A percentile compares a stretch with the other conserved stretches of the same genome.
Evolutionary conservation across 1,140 invertebrate species (phyloP).

Genomic region (Andrena cerasifolii): DNA sequence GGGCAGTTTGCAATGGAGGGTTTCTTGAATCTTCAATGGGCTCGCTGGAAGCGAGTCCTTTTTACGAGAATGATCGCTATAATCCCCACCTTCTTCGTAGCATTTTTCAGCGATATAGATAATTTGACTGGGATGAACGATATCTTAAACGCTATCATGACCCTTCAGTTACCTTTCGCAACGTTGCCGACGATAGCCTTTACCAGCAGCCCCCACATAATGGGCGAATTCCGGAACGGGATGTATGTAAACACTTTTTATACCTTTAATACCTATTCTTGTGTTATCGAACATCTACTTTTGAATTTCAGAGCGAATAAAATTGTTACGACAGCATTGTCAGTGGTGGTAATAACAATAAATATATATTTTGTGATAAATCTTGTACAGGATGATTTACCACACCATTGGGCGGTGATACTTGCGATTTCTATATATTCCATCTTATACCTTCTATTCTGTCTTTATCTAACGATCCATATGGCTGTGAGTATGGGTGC

Average conservation of each 20-base stretch:
- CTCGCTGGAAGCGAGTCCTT: constrained; percentile 93
- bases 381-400: constrained; percentile 83
- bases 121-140: constrained; percentile 94
- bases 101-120: constrained; percentile 88
- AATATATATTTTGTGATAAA: constrained; percentile 91
- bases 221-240: constrained; percentile 93
- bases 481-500: constrained; percentile 87
- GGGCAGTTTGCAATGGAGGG: constrained; percentile 93
- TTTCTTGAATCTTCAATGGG: constrained; percentile 94
- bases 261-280: constrained; percentile 8
- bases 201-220: constrained; percentile 90
- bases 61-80: constrained; percentile 94
- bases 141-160: constrained; percentile 95
- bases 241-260: constrained; percentile 81
- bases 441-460: constrained; percentile 87
- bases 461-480: constrained; percentile 88
- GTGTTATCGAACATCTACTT: constrained; percentile 7
- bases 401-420: constrained; percentile 82
- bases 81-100: constrained; percentile 92
- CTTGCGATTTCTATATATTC: constrained; percentile 84
- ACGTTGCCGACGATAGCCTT: constrained; percentile 94
- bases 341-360: constrained; percentile 89
- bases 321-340: constrained; percentile 86
- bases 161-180: constrained; percentile 92
- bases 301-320: constrained; percentile 85